Evolutionary conservation across 2,888 invertebrate genomes (phyloP).

Genomic region (Euzophera pinguis): DNA sequence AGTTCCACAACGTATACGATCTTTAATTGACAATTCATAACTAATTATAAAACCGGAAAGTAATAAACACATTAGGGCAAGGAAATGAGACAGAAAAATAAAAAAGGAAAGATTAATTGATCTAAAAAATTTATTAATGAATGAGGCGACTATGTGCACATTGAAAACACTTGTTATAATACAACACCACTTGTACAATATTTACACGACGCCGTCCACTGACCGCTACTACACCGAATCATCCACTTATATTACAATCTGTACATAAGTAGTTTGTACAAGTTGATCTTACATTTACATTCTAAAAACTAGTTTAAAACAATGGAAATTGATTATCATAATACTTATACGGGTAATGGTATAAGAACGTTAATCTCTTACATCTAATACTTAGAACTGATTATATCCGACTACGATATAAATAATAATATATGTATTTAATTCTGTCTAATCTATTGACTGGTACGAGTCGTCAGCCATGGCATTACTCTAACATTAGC

Average conservation of each 20-base stretch:
- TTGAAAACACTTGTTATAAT: constrained; percentile 76
- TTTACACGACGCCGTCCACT: constrained; percentile 52
- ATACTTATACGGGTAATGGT: constrained; percentile 75
- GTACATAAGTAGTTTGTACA: constrained; percentile 77
- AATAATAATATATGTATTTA: constrained; percentile 59
- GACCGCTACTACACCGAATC: constrained; percentile 21
- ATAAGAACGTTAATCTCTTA: constrained; percentile 72
- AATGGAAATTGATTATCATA: constrained; percentile 76
- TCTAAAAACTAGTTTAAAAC: constrained; percentile 63
- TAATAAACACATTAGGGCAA: constrained; percentile 13
- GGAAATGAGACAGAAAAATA: constrained; percentile 34
- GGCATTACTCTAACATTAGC: constrained; percentile 48
- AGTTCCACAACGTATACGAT: constrained; percentile 11
- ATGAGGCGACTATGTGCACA: constrained; percentile 80
- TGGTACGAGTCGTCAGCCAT: constrained; percentile 66
- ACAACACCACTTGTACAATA: constrained; percentile 73
- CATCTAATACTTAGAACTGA: constrained; percentile 52
- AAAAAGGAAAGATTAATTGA: constrained; percentile 60
- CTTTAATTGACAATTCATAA: constrained; percentile 12
- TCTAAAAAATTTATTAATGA: constrained; percentile 80
- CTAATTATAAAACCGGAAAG: neutral
- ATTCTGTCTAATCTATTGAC: constrained; percentile 60
- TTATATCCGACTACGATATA: constrained; percentile 63
- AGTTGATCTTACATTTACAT: constrained; percentile 56
- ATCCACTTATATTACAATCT: constrained; percentile 51